Percentiles rank a stretch among this genome's conserved stretches.
Evolutionary conservation across 2,888 invertebrate species (phyloP).

Genomic region (Alloscopus bannaensis): DNA sequence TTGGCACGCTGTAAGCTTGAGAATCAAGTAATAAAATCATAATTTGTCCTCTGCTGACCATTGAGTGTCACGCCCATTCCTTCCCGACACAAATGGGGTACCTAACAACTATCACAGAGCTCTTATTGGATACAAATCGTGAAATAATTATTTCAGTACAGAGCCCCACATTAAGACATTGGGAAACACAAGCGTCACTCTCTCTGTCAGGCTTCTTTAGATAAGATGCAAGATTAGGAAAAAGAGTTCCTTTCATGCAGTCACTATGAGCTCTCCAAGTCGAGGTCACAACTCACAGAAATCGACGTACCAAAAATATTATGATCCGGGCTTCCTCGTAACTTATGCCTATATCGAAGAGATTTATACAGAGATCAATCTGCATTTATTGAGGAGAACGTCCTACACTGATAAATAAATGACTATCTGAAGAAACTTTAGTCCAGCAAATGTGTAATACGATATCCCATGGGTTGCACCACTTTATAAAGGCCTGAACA

Average conservation of each 20-base stretch:
- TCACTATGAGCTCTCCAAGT: not conserved
- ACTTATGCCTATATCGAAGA: not conserved
- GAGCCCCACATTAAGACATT: not conserved
- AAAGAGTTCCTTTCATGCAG: conserved; percentile 1
- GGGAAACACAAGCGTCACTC: conserved; percentile 1
- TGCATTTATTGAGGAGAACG: too few species aligned
- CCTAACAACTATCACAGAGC: too few species aligned
- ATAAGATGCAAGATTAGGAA: not conserved
- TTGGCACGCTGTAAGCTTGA: too few species aligned
- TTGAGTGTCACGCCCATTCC: conserved; percentile 41
- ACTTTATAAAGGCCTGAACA: too few species aligned
- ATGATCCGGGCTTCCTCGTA: conserved; percentile 11
- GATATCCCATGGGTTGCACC: too few species aligned
- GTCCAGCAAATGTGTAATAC: too few species aligned
- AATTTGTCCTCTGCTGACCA: conserved; percentile 27
- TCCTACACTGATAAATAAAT: too few species aligned
- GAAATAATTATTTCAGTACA: too few species aligned
- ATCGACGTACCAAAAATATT: not conserved
- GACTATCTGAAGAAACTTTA: too few species aligned
- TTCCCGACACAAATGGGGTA: not conserved
- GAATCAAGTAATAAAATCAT: too few species aligned
- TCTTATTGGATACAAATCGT: too few species aligned
- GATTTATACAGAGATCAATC: conserved; percentile 2
- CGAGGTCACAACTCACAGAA: conserved; percentile 15
- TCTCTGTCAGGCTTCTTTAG: not conserved